Evolutionary conservation across 1,140 invertebrate species (phyloP).

Genomic region (Dolichoris vasculosae): DNA sequence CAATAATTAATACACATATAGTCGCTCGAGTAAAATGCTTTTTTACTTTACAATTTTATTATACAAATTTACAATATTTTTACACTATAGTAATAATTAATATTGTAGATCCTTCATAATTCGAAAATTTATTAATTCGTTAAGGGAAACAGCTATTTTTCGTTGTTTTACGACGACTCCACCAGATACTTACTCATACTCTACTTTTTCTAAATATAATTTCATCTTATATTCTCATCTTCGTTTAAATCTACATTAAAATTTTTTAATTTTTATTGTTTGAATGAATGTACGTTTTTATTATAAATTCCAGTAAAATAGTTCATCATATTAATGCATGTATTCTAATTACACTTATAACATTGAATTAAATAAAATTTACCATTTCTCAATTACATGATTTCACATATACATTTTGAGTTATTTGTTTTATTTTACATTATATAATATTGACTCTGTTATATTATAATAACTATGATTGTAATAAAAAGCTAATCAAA

Average conservation of each 20-base stretch:
- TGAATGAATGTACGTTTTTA: neutral
- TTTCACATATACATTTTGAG: neutral
- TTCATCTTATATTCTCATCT: neutral
- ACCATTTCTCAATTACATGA: neutral
- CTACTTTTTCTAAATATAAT: neutral
- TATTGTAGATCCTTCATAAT: neutral
- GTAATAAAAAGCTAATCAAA: too few relatives aligned
- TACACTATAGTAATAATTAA: neutral
- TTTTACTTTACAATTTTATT: neutral
- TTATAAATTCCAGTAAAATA: neutral
- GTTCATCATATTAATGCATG: neutral
- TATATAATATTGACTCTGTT: neutral
- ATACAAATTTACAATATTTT: neutral
- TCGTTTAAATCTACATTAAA: neutral
- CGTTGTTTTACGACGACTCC: neutral
- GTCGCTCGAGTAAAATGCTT: too few relatives aligned
- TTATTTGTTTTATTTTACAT: neutral
- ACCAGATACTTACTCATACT: neutral
- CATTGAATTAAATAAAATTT: neutral
- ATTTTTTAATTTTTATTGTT: neutral
- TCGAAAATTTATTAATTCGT: neutral
- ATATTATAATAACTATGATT: too few relatives aligned
- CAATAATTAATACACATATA: too few relatives aligned
- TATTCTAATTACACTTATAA: neutral
- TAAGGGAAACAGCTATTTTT: neutral